phyloP scores from a whole-genome alignment of 1,140 invertebrate species.

The Samia ricini region DNA sequence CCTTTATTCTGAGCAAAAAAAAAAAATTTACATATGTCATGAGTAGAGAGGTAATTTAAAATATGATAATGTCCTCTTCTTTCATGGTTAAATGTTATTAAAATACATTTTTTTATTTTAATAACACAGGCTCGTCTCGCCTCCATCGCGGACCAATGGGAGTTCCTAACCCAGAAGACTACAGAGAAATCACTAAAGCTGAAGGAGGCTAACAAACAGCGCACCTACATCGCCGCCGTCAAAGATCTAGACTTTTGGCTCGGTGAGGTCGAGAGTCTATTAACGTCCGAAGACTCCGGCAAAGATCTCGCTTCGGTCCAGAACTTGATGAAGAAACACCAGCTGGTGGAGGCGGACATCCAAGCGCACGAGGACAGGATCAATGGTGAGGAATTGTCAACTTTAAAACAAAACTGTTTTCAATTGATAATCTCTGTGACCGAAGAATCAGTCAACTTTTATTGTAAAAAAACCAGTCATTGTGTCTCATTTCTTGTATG shows the following conservation, averaged over 20 bases:
- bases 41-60: too few species aligned
- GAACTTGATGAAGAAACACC: conserved; percentile 99
- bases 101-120: too few species aligned
- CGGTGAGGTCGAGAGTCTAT: conserved; percentile 97
- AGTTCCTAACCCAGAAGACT: conserved; percentile 97
- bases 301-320: conserved; percentile 99
- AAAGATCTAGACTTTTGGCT: conserved; percentile 99
- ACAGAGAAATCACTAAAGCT: conserved; percentile 98
- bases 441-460: too few species aligned
- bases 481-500: too few species aligned
- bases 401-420: background rate
- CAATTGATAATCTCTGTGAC: too few species aligned
- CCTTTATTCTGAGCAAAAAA: too few species aligned
- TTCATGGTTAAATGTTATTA: too few species aligned
- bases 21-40: too few species aligned
- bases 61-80: too few species aligned
- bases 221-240: conserved; percentile 99
- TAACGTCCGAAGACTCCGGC: conserved; percentile 98
- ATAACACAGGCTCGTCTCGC: conserved; percentile 83
- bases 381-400: conserved; percentile 79
- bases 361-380: conserved; percentile 97
- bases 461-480: too few species aligned
- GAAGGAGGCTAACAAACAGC: conserved; percentile 99
- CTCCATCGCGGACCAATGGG: conserved; percentile 99
- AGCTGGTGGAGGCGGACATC: conserved; percentile 98